These are phyloP conservation scores for Ennomos erosarius DNA, from an alignment of 2,888 invertebrate genomes.

Conservation along the genomic window DNA sequence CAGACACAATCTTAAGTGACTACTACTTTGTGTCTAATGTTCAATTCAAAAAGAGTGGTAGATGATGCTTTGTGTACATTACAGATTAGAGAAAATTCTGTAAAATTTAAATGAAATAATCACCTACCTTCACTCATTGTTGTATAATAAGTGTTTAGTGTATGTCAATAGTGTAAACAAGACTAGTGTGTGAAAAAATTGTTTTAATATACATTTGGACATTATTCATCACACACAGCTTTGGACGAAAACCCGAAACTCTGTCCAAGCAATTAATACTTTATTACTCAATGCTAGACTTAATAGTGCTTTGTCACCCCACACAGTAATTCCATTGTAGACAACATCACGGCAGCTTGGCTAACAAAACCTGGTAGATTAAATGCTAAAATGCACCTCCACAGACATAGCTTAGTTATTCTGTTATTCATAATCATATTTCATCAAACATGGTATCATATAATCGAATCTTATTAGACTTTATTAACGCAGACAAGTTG, in stretches of 20 bases:
- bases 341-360: constrained; percentile 43
- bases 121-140: constrained; percentile 1
- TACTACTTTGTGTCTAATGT: too few relatives aligned
- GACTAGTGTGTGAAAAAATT: constrained; percentile 9
- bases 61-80: neutral
- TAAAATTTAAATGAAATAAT: neutral
- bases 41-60: too few relatives aligned
- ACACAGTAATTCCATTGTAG: constrained; percentile 38
- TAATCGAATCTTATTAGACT: constrained; percentile 1
- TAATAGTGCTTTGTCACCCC: constrained; percentile 45
- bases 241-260: constrained; percentile 40
- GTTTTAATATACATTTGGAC: constrained; percentile 27
- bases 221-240: constrained; percentile 45
- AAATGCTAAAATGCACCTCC: constrained; percentile 18
- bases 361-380: constrained; percentile 34
- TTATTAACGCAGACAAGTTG: constrained; percentile 9
- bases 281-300: constrained; percentile 43
- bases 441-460: constrained; percentile 11
- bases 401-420: constrained; percentile 11
- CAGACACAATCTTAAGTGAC: too few relatives aligned
- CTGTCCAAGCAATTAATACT: constrained; percentile 43
- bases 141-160: constrained; percentile 2
- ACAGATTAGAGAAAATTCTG: neutral
- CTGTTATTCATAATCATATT: constrained; percentile 5
- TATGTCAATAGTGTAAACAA: constrained; percentile 18